These are phyloP conservation scores for Phyllostomus discolor DNA, from an alignment of 2,113 vertebrate species.

Conservation along the genomic window DNA sequence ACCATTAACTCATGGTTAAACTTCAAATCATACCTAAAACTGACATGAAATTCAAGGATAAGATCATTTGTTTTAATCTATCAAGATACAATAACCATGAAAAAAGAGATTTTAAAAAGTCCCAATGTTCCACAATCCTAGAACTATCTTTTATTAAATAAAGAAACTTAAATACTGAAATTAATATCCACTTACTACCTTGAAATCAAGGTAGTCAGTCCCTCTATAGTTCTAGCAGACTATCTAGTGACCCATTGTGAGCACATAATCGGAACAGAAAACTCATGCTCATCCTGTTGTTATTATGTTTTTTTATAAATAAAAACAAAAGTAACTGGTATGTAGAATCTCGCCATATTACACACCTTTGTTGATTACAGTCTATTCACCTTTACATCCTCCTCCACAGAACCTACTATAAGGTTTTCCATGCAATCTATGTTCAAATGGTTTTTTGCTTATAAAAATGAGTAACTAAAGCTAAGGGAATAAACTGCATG, in stretches of 20 bases:
- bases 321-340: background rate
- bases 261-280: background rate
- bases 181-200: background rate
- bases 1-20: background rate
- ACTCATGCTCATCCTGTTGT: background rate
- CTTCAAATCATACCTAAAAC: background rate
- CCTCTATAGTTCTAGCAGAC: background rate
- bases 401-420: background rate
- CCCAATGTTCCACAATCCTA: background rate
- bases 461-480: background rate
- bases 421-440: background rate
- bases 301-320: background rate
- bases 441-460: background rate
- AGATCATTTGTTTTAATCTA: background rate
- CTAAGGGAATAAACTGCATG: background rate
- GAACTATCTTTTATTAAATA: background rate
- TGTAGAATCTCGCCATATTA: background rate
- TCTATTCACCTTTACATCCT: background rate
- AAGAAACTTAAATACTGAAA: background rate
- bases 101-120: background rate
- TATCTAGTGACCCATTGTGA: background rate
- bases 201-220: background rate
- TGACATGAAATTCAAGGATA: background rate
- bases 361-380: background rate
- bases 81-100: background rate